These are phyloP conservation scores for Nomada lathburiana DNA, from an alignment of 2,888 invertebrate genomes.

Conservation along the genomic window DNA sequence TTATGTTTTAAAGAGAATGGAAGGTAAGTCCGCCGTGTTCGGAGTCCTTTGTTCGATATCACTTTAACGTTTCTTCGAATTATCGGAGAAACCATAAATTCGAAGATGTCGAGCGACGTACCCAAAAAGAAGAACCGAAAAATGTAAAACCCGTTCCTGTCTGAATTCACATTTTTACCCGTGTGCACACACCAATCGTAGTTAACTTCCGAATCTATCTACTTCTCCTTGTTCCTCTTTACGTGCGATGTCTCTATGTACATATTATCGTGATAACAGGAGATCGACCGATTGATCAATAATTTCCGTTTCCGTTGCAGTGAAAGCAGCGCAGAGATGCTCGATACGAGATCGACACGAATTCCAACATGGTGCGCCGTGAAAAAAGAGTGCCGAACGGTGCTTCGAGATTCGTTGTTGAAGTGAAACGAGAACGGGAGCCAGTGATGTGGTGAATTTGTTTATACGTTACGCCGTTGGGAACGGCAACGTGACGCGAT, in stretches of 20 bases:
- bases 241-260: slow-evolving; percentile 27
- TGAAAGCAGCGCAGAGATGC: slow-evolving; percentile 76
- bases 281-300: background rate
- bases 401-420: slow-evolving; percentile 29
- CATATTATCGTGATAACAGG: background rate
- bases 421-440: slow-evolving; percentile 25
- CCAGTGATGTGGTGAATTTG: slow-evolving; percentile 44
- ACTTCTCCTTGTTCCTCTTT: slow-evolving; percentile 35
- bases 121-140: background rate
- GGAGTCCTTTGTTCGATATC: slow-evolving; percentile 71
- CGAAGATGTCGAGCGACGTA: background rate
- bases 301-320: slow-evolving; percentile 72
- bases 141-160: background rate
- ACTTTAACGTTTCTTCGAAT: slow-evolving; percentile 30
- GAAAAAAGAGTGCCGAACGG: slow-evolving; percentile 62
- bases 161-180: background rate
- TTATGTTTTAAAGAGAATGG: background rate
- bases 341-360: slow-evolving; percentile 73
- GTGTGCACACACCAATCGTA: slow-evolving; percentile 22
- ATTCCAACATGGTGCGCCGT: slow-evolving; percentile 77
- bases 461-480: background rate
- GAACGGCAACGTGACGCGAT: slow-evolving; percentile 15
- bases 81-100: background rate
- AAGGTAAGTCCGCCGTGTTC: slow-evolving; percentile 79
- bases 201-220: slow-evolving; percentile 19